Evolutionary conservation across 2,888 invertebrate genomes (phyloP).

Genomic region (Apodemia duryi): DNA sequence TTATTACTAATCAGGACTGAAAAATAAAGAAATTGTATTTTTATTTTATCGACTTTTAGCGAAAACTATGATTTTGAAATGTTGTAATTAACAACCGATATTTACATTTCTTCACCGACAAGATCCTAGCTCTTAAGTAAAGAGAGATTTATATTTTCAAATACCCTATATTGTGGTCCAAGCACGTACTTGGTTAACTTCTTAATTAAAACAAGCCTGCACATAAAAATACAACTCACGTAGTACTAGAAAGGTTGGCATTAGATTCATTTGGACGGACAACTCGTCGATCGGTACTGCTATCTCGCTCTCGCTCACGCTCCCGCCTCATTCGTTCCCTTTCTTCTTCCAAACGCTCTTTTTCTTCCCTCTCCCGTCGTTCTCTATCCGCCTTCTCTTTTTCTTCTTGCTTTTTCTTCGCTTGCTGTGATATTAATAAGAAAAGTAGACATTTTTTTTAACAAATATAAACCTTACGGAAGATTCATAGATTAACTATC

Average conservation of each 20-base stretch:
- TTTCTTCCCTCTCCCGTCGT: constrained; percentile 55
- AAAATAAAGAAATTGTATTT: too few relatives aligned
- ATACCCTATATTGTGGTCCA: too few relatives aligned
- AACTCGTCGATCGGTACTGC: constrained; percentile 46
- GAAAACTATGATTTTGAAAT: too few relatives aligned
- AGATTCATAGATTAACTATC: too few relatives aligned
- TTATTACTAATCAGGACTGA: too few relatives aligned
- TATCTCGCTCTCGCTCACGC: constrained; percentile 36
- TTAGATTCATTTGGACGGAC: constrained; percentile 37
- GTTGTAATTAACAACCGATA: too few relatives aligned
- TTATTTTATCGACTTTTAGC: too few relatives aligned
- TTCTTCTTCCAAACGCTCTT: constrained; percentile 54
- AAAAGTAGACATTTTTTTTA: background rate
- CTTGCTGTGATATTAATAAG: constrained; percentile 51
- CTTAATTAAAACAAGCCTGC: background rate
- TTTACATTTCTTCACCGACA: too few relatives aligned
- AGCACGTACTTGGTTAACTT: too few relatives aligned
- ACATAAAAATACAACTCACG: constrained; percentile 35
- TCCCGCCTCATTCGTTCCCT: constrained; percentile 43
- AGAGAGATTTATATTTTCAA: too few relatives aligned
- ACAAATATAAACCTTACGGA: background rate
- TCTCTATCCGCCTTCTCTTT: constrained; percentile 62
- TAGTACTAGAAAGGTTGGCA: constrained; percentile 35
- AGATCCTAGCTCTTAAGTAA: too few relatives aligned
- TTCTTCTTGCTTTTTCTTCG: constrained; percentile 67